Conservation (phyloP, 2,888 invertebrate genomes). For the Oeneis ivallda region DNA sequence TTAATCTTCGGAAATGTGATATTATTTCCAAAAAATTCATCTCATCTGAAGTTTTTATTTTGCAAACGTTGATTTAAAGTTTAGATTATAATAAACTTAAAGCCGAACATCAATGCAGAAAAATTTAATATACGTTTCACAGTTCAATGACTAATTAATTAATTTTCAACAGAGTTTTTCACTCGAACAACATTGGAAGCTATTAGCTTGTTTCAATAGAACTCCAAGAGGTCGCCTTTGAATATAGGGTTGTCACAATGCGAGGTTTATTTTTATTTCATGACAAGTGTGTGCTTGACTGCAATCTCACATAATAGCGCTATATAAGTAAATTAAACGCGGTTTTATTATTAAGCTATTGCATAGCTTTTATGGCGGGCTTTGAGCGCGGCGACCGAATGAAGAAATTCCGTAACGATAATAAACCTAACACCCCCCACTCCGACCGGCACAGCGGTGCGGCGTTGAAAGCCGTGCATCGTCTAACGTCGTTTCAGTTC, state of each 20-base stretch:
- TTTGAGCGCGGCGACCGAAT: no score
- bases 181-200: conserved; percentile 33
- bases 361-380: no score
- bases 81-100: background rate
- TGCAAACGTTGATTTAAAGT: background rate
- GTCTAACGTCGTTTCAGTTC: no score
- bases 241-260: conserved; percentile 15
- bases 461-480: no score
- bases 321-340: no score
- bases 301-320: background rate
- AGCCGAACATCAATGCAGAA: background rate
- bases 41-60: no score
- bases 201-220: conserved; percentile 38
- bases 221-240: conserved; percentile 27
- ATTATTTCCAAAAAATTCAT: no score
- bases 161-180: conserved; percentile 25
- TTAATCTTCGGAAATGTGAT: no score
- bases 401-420: no score
- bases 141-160: conserved; percentile 24
- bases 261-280: background rate
- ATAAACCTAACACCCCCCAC: no score
- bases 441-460: no score
- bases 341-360: no score
- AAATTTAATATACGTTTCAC: conserved; percentile 3
- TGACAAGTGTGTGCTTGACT: background rate